Evolutionary conservation across 2,113 vertebrate species (phyloP).

Genomic region (Sceloporus tristichus): DNA sequence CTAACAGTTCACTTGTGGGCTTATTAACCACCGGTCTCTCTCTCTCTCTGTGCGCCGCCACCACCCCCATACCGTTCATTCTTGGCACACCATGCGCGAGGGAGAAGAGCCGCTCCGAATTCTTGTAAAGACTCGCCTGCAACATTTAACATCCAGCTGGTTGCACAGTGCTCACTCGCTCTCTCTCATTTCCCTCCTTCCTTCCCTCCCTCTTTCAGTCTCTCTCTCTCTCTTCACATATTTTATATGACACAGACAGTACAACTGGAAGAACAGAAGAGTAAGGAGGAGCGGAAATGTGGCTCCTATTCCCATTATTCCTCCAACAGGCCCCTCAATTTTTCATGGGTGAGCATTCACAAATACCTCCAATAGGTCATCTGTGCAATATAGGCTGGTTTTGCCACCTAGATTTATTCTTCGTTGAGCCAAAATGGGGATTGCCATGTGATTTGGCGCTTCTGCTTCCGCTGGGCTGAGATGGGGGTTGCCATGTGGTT

Average conservation of each 20-base stretch:
- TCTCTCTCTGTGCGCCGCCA: not conserved
- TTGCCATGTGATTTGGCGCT: too few species aligned
- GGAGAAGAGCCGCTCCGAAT: not conserved
- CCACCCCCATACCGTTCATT: not conserved
- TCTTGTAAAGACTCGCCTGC: not conserved
- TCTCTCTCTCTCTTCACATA: too few species aligned
- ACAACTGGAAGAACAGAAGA: slow-evolving; percentile 17
- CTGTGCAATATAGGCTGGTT: too few species aligned
- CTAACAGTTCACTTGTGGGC: not conserved
- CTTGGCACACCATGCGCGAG: accelerated
- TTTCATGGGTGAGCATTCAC: too few species aligned
- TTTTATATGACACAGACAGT: not conserved
- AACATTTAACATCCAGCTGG: not conserved
- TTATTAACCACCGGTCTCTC: not conserved
- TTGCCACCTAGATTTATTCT: too few species aligned
- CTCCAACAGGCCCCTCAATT: too few species aligned
- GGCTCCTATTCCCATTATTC: not conserved
- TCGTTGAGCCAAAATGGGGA: too few species aligned
- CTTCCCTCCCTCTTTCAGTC: too few species aligned
- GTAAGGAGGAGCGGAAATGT: not conserved
- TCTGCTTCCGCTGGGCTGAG: too few species aligned
- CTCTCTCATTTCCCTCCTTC: not conserved
- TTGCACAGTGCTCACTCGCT: accelerated
- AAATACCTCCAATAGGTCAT: too few species aligned
- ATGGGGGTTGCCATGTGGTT: too few species aligned